Base-by-base conservation (phyloP, 2,888 invertebrate species). In the Cheilosia vulpina region DNA sequence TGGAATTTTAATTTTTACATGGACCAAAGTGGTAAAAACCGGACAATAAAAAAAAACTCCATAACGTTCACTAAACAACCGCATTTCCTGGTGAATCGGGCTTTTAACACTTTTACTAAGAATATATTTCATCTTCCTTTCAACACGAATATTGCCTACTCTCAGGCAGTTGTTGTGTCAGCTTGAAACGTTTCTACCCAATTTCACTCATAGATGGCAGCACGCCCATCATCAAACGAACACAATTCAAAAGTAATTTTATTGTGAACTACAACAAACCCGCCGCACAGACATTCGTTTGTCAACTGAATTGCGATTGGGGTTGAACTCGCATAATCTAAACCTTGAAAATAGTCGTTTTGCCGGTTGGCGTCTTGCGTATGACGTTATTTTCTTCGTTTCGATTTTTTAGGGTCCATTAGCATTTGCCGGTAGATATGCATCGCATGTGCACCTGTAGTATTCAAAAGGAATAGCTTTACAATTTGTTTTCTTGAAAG, bases 351-450 rank as follows among this genome's bases (percentile, higher is more conserved):
- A 50, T 41, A 53, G 27, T 72, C 60, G 52, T 50, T 57, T 38
- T 47, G 65, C 75, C 75, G 57, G 47, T 65, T 57, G 57, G 15
- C 24, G 38, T 55, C 31, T 17, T 31, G 31, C 55, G 73, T 34
- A 21, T 63, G n/a, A 52, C 19, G 38, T 52, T 24, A 0, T 27
- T 6, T 45, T 47, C 17, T 4, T 15, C 13, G n/a, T 5, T 52
- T 27, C 17, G 52, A 13, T 19, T n/a, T 47, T 21, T 31, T 31
- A 31, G 9, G 9, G 9, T 31, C 31, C 31, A 31, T 31, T 31
- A 31, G 31, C 9, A 38, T 71, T 47, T 34, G 65, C 77, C 81
- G 77, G 71, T 77, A 58, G 21, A 43, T 52, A 24, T 52, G 52
- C 21, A 52, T 52, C 24, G 13, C 19, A 2, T 19, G 38, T 65